Base-by-base conservation (phyloP, 1,140 invertebrate species). In the Sarcophaga peregrina region DNA sequence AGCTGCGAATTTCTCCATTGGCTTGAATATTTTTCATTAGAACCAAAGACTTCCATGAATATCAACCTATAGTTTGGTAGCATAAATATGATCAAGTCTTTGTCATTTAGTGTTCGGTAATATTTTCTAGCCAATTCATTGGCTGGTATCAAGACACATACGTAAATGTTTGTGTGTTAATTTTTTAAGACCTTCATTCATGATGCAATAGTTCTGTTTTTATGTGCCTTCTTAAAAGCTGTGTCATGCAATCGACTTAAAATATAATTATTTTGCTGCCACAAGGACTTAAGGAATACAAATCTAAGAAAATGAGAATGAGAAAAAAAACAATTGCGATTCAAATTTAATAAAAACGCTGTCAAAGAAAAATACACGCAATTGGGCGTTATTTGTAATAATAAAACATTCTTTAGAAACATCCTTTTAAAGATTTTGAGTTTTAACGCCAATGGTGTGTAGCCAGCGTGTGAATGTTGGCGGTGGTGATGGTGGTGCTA, bases 341-440 rank as follows among this genome's bases (percentile, higher is more conserved):
- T 17, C 17, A 7, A 68, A 68, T 68, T 68, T 8, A 68, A 68
- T 68, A 68, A 68, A 25, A 7, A 25, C 17, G 7, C 62, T 10
- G 8, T 20, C 62, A 68, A 13, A 58, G 52, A 15, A 37, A 37
- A 13, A 58, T 13, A 58, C 54, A 58, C 25, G 15, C 9, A 68
- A 68, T 20, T 68, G 62, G 62, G 62, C 17, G 62, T 17, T 58
- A 25, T 68, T 68, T 68, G 17, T 68, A 68, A 20, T 68, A 58
- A 37, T 37, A 37, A 37, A 37, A 37, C 25, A 4, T 37, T 37
- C 25, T 37, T 37, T 1, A 37, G 25, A 20, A 68, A 68, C 62
- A 20, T 68, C 62, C 62, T 20, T 25, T 68, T 68, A 20, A n/a
- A 17, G 15, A 7, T 58, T 58, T 9, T 58, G 5, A 15, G 15